Conservation (phyloP, 2,888 invertebrate genomes). For the Macaria liturata region DNA sequence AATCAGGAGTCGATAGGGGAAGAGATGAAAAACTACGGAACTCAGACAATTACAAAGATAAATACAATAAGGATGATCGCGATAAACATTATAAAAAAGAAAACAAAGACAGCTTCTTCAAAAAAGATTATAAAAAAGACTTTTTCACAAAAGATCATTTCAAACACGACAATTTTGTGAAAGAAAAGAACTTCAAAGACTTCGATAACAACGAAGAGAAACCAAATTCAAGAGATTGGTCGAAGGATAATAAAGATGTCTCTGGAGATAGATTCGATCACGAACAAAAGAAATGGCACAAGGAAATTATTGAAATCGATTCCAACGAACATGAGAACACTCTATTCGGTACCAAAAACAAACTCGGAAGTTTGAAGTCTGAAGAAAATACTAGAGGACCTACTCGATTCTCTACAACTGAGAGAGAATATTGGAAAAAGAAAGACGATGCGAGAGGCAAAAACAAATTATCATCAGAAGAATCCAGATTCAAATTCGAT, state of each 20-base stretch:
- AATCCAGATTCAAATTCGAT: no score
- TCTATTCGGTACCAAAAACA: neutral
- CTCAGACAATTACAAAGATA: no score
- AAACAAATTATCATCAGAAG: neutral
- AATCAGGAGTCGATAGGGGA: neutral
- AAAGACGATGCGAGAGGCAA: neutral
- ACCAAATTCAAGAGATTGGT: neutral
- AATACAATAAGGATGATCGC: no score
- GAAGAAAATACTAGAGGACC: neutral
- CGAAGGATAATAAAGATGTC: slow-evolving; percentile 3
- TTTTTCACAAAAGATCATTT: neutral
- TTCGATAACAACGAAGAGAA: neutral
- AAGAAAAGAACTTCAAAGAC: neutral
- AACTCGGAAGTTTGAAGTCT: neutral
- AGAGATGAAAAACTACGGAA: neutral
- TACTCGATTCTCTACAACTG: neutral
- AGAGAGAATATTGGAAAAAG: neutral
- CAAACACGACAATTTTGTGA: no score
- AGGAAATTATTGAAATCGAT: neutral
- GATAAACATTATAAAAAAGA: no score
- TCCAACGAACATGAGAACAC: neutral
- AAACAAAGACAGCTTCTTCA: no score
- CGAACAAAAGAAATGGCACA: slow-evolving; percentile 4
- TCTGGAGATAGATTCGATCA: neutral
- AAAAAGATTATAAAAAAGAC: neutral